Evolutionary conservation across 2,113 vertebrate genomes (phyloP), one percentile per base, ranked within the genome.

Genomic region (Bungarus multicinctus): DNA sequence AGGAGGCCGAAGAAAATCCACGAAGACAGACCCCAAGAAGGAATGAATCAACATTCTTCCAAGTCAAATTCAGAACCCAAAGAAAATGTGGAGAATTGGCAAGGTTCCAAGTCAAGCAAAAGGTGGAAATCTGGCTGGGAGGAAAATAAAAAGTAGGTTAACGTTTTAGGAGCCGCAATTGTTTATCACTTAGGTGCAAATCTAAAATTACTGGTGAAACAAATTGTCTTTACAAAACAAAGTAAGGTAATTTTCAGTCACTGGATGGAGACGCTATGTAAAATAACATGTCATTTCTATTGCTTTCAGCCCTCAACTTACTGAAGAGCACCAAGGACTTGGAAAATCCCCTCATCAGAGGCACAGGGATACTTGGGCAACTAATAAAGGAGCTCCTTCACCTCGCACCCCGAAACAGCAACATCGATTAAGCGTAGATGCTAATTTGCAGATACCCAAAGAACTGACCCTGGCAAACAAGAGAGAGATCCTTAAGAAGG

Each of bases 91-190:
- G 98, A 98, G 95, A 98, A 97, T 57, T 98, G 98, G 98, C 98
- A 94, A 95, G 97, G 97, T 89, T 97, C 97, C 52, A 98, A 98
- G 95, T 97, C 98, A 95, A 95, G 97, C 88, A 99, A 99, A 95
- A 97, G 98, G 95, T 99, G 99, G 99, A 99, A 98, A 95, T 99
- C 98, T 96, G 98, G 98, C 96, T 99, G 99, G 99, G 99, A 99
- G 96, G 99, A 99, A 96, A 99, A 96, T 96, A 99, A 99, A 97
- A 98, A 98, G 99, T 99, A 98, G 98, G 98, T 96, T 96, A 64
- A 91, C 81, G 4, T 50, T 86, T 50, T 93, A 93, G 81, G 58
- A 88, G 1, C 25, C 22, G 55, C 25, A 93, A 54, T 0, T n/a
- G 88, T 16, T 92, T 52, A 88, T 69, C 64, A 1, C 64, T 87